These are phyloP conservation scores for Tympanuchus pallidicinctus DNA, from an alignment of 2,113 vertebrate genomes.

Conservation along the genomic window DNA sequence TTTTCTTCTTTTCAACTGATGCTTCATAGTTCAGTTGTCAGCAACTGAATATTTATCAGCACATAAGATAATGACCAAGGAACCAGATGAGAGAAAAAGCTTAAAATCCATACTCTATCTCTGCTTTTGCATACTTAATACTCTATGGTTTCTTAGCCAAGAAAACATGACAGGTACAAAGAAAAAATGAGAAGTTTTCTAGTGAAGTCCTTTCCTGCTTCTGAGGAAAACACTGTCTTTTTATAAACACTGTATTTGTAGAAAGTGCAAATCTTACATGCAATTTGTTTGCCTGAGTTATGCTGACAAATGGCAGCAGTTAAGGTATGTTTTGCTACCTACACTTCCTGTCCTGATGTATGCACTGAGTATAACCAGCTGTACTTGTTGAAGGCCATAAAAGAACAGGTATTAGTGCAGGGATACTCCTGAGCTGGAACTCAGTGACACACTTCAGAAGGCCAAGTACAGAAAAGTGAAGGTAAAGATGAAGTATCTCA, in stretches of 20 bases:
- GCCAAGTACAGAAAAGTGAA: background rate
- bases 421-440: background rate
- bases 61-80: background rate
- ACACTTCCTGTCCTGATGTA: background rate
- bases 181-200: background rate
- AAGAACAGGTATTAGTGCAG: background rate
- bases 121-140: background rate
- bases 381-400: background rate
- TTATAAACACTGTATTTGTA: background rate
- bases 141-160: background rate
- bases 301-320: background rate
- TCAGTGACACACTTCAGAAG: background rate
- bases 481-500: background rate
- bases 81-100: background rate
- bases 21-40: background rate
- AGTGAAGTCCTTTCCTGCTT: background rate
- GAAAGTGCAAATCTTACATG: background rate
- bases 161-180: background rate
- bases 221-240: background rate
- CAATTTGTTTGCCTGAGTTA: background rate
- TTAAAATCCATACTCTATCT: background rate
- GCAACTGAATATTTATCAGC: background rate
- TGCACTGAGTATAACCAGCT: accelerated
- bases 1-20: background rate
- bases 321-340: accelerated